Conservation (phyloP, 2,888 invertebrate species). For the Trissolcus brochymenae region DNA sequence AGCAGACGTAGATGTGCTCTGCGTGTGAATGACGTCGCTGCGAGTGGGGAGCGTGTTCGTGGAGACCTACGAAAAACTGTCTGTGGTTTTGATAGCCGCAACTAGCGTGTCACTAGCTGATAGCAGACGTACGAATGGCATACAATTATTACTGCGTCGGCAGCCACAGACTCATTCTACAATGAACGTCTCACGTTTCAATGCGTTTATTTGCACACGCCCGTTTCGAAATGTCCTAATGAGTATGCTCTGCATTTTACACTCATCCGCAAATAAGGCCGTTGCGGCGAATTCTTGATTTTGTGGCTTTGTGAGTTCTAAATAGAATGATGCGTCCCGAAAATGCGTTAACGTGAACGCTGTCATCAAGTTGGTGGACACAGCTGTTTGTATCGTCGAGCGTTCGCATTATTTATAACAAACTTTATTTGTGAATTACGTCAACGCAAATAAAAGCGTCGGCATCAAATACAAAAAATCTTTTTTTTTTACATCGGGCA, state of each 20-base stretch:
- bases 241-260: constrained; percentile 25
- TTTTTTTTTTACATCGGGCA: no score
- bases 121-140: constrained; percentile 49
- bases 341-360: no score
- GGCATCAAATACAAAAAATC: no score
- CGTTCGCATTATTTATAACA: no score
- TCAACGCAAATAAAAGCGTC: no score
- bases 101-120: constrained; percentile 52
- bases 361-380: no score
- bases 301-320: constrained; percentile 1
- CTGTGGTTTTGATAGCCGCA: constrained; percentile 56
- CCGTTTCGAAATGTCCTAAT: constrained; percentile 26
- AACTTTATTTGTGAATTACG: no score
- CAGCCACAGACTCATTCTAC: constrained; percentile 44
- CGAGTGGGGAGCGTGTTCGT: constrained; percentile 16
- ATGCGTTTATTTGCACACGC: constrained; percentile 33
- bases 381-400: no score
- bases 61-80: constrained; percentile 43
- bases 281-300: constrained; percentile 9
- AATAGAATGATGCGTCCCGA: neutral
- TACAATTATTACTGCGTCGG: constrained; percentile 50
- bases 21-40: constrained; percentile 41
- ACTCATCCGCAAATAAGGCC: constrained; percentile 28
- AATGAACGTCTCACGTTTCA: constrained; percentile 47
- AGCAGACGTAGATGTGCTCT: constrained; percentile 21